phyloP scores from a whole-genome alignment of 2,113 vertebrate genomes.

The Sorex araneus region DNA sequence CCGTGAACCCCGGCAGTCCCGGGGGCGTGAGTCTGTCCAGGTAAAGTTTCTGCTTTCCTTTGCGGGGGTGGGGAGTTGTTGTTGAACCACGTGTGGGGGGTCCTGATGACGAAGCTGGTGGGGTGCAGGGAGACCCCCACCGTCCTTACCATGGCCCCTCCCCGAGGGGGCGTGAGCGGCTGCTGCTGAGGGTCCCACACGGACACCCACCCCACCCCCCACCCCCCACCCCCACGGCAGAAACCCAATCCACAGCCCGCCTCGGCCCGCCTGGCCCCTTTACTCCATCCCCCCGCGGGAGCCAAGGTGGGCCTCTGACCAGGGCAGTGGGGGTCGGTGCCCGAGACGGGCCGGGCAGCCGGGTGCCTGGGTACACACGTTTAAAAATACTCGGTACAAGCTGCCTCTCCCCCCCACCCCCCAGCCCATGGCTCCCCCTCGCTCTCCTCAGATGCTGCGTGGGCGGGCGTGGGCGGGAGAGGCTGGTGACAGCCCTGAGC shows the following conservation, averaged over 20 bases:
- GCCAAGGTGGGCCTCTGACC: not conserved
- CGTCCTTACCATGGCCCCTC: not conserved
- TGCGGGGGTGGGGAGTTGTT: not conserved
- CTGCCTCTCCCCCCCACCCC: not conserved
- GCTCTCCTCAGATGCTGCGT: not conserved
- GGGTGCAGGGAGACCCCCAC: no score
- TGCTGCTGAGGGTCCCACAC: no score
- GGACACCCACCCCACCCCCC: not conserved
- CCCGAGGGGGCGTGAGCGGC: no score
- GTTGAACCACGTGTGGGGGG: not conserved
- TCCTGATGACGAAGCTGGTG: not conserved
- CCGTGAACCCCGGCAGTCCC: not conserved
- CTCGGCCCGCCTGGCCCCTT: no score
- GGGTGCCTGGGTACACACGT: not conserved
- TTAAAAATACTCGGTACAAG: not conserved
- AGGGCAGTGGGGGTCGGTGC: no score
- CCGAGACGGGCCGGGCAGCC: no score
- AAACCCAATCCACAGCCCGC: no score
- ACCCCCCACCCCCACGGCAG: no score
- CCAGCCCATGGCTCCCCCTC: not conserved
- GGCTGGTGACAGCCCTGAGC: not conserved
- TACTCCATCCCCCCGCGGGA: no score
- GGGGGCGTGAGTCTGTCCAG: conserved; percentile 42
- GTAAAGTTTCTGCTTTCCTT: conserved; percentile 31
- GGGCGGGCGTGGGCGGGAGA: not conserved